Evolutionary conservation across 2,797 vertebrate species (phyloP).

Genomic region (Morus bassanus): DNA sequence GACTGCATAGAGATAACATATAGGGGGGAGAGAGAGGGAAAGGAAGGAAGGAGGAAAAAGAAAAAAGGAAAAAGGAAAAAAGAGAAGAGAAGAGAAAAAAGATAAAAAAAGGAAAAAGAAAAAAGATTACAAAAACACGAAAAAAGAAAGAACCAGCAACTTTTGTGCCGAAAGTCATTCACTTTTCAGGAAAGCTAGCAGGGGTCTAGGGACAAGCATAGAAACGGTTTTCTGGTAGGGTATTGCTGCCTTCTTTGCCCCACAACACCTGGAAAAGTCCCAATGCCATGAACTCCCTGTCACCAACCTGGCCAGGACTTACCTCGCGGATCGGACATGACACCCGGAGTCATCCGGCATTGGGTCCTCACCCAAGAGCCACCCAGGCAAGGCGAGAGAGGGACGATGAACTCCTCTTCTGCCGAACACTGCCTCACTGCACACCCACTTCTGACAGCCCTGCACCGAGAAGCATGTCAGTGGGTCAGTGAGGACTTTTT

Average conservation of each 20-base stretch:
- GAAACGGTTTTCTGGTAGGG: background rate
- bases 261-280: background rate
- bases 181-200: background rate
- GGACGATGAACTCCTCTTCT: background rate
- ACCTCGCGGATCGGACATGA: fast-evolving
- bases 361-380: background rate
- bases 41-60: fast-evolving
- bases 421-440: background rate
- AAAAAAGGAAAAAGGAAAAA: background rate
- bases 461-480: background rate
- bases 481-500: background rate
- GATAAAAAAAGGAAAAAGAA: background rate
- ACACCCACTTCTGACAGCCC: background rate
- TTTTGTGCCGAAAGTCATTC: background rate
- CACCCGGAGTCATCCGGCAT: fast-evolving
- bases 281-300: fast-evolving
- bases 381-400: background rate
- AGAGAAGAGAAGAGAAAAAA: no score
- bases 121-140: no score
- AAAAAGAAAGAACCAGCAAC: background rate
- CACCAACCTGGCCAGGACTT: background rate
- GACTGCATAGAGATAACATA: background rate
- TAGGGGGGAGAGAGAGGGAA: fast-evolving
- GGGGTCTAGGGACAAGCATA: background rate
- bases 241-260: background rate